Base-by-base conservation (phyloP, 2,113 vertebrate species). In the Cyanoramphus novaezelandiae region DNA sequence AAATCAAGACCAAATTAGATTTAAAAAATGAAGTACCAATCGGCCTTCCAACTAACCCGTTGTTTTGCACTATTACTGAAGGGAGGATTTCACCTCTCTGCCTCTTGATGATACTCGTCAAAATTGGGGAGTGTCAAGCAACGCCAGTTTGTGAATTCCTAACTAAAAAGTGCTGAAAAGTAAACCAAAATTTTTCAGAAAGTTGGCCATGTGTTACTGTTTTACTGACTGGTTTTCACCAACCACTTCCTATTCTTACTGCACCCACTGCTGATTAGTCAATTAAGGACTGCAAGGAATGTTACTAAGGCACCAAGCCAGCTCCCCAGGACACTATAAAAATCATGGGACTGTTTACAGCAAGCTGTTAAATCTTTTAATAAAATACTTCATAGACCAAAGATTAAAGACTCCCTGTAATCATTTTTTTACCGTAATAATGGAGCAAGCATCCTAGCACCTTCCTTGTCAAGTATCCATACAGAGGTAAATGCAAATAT, bases 381-480 rank as follows among this genome's bases (percentile, higher is more conserved):
- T 68, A 82, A 93, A 96, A 91, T 88, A 49, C 33, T 96, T 79
- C 59, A 27, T 7, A 90, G 19, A 39, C 28, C 55, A 80, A 93
- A 93, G 43, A 79, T 72, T 44, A 94, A 97, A 93, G 53, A 29
- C 11, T 79, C 33, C 24, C 44, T 57, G 20, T 41, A 83, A 87
- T 69, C 13, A 59, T 44, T 49, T 90, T 90, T 77, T 62, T 31
- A 50, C 41, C 86, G 37, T 65, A 92, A 68, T 37, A 72, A 72
- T 25, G 44, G 5, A 85, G 21, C 28, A 64, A 91, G 37, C 65
- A 90, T 70, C 28, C 35, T 31, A 60, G 27, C 17, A 83, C 55
- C 65, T 85, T 59, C 55, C 7, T 53, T 69, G 37, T 65, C 67
- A 86, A 31, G 64, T 77, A 88, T 55, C 23, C 82, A 49, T 29